These are phyloP conservation scores for Pyrocoelia pectoralis DNA, from an alignment of 2,888 invertebrate genomes.

Conservation along the genomic window DNA sequence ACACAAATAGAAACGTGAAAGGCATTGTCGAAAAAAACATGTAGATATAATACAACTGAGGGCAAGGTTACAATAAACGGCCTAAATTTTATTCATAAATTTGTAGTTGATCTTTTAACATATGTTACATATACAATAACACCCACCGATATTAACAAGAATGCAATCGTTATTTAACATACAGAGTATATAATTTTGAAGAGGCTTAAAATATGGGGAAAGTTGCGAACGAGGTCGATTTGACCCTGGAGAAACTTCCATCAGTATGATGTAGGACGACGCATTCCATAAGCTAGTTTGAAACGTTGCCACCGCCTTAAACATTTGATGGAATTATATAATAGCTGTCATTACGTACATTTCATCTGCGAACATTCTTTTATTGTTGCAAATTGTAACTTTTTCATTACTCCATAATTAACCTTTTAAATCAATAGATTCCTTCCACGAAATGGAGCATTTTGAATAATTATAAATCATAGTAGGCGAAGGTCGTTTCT, in stretches of 20 bases:
- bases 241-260: slow-evolving; percentile 27
- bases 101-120: slow-evolving; percentile 29
- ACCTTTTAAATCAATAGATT: neutral
- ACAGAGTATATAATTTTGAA: slow-evolving; percentile 43
- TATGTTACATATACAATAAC: slow-evolving; percentile 36
- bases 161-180: slow-evolving; percentile 27
- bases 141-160: slow-evolving; percentile 29
- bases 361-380: neutral
- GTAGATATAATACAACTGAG: slow-evolving; percentile 5
- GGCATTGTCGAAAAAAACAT: neutral
- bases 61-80: slow-evolving; percentile 24
- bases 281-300: slow-evolving; percentile 32
- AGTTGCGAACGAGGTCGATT: slow-evolving; percentile 42
- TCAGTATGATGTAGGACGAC: slow-evolving; percentile 33
- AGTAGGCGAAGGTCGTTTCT: slow-evolving; percentile 2
- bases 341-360: slow-evolving; percentile 20
- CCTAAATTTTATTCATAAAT: slow-evolving; percentile 26
- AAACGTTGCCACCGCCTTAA: slow-evolving; percentile 30
- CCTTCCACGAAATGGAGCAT: neutral
- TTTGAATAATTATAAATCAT: slow-evolving; percentile 1
- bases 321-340: slow-evolving; percentile 25
- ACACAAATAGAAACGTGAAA: neutral
- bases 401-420: neutral
- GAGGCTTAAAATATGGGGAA: slow-evolving; percentile 41
- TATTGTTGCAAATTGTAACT: neutral